Base-by-base conservation (phyloP, 2,888 invertebrate species). In the Yponomeuta sedellus region DNA sequence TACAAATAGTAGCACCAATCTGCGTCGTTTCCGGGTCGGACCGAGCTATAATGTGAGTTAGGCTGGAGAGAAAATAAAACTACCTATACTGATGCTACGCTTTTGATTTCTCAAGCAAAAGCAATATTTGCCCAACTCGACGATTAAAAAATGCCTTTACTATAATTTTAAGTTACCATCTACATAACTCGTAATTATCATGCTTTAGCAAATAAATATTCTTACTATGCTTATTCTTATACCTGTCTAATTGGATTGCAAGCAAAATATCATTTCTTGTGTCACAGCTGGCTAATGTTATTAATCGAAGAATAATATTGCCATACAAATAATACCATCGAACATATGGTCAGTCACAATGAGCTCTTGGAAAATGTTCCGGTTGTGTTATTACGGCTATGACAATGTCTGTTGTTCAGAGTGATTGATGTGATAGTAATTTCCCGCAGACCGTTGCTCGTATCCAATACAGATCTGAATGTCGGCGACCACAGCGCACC, bases 401-500 rank as follows among this genome's bases (percentile, higher is more conserved):
- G 86, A 87, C 88, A 88, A 87, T 86, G 79, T 78, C 77, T 75
- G 72, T 70, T 71, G 73, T 70, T 71, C 71, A 34, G 28, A 34
- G 78, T 86, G 88, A 89, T 88, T 86, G 88, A 89, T 88, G 86
- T 69, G 87, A 82, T 82, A 82, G 85, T 83, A 87, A 88, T 89
- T 79, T 83, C 73, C 77, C 75, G 74, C 75, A 77, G 77, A 89
- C 90, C 89, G 90, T 89, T 89, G 86, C 74, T 84, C 78, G 90
- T 89, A 89, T 90, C 86, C 76, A 81, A 89, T 90, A 88, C 89
- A 78, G 80, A 75, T 79, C 73, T 74, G 75, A 85, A 78, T 76
- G 78, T 72, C 74, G 78, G 73, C 74, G 78, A 81, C 82, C 83
- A 81, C 79, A 81, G 73, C 71, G 71, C 74, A 75, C 72, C 73